Evolutionary conservation across 2,888 invertebrate genomes (phyloP).

Genomic region (Achlya flavicornis): DNA sequence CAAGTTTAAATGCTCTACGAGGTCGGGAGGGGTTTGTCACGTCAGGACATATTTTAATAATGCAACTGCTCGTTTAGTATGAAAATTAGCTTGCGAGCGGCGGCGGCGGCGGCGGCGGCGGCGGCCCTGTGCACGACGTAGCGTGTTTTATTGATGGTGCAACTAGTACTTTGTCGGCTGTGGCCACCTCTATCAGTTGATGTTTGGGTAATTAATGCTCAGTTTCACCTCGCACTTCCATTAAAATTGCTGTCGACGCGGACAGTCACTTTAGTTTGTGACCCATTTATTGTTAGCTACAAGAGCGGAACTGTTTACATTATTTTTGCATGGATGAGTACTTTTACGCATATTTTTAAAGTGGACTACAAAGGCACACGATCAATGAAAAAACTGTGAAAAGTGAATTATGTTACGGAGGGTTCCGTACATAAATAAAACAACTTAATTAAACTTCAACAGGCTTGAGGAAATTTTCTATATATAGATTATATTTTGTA

Average conservation of each 20-base stretch:
- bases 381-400: too few relatives aligned
- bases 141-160: slow-evolving; percentile 69
- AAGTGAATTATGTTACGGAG: too few relatives aligned
- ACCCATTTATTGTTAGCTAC: slow-evolving; percentile 4
- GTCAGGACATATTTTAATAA: slow-evolving; percentile 78
- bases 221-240: slow-evolving; percentile 23
- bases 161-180: slow-evolving; percentile 28
- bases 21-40: slow-evolving; percentile 71
- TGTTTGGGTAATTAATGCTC: slow-evolving; percentile 50
- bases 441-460: too few relatives aligned
- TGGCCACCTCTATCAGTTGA: slow-evolving; percentile 38
- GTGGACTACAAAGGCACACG: neutral
- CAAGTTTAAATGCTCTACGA: slow-evolving; percentile 68
- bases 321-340: neutral
- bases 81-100: slow-evolving; percentile 77
- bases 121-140: slow-evolving; percentile 51
- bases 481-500: too few relatives aligned
- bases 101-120: too few relatives aligned
- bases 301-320: neutral
- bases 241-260: slow-evolving; percentile 10
- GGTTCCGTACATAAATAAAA: too few relatives aligned
- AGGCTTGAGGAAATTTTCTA: too few relatives aligned
- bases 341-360: neutral
- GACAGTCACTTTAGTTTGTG: slow-evolving; percentile 9
- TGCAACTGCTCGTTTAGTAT: slow-evolving; percentile 81